Base-by-base conservation (phyloP, 2,113 vertebrate species). In the Antennarius striatus region DNA sequence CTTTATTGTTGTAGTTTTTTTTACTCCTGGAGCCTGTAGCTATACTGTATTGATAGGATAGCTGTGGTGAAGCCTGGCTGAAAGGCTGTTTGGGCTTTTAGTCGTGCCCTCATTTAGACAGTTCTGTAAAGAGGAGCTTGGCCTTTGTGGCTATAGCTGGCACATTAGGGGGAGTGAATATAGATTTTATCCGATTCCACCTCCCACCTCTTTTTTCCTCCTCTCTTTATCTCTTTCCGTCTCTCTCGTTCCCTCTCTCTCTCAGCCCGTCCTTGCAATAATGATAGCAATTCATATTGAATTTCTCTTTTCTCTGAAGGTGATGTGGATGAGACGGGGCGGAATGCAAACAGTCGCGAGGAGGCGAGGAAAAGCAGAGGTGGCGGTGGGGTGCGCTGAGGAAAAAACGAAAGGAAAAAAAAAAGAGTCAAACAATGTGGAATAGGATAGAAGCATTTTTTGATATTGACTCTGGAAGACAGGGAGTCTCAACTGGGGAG, bases 251-350 rank as follows among this genome's bases (percentile, higher is more conserved):
- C 53, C 10, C 42, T 66, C 67, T 67, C 67, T 67, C 71, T 58
- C 75, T 67, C 75, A 39, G 53, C 71, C 70, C 65, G 78, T 81
- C 88, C 78, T 84, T 75, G 82, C 77, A 83, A 86, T 90, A 90
- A 89, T 87, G 81, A 87, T 84, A 86, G 87, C 80, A 85, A 75
- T 87, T 85, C 64, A 77, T 90, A 89, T 90, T 81, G 85, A 81
- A 90, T 88, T 84, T 87, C 75, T 78, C 75, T 72, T 71, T 84
- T 73, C 72, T 86, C 67, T 48, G 72, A 81, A 82, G 84, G 80
- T 81, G 85, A 84, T 65, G 75, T 67, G 79, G 68, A 79, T 58
- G 73, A 77, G 62, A 67, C 73, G 77, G 77, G 71, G 68, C 51
- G 75, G 82, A 79, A 81, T 63, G 69, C 47, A 82, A 75, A 84